Conservation (phyloP, 2,797 vertebrate species). For the Danio kyathit region DNA sequence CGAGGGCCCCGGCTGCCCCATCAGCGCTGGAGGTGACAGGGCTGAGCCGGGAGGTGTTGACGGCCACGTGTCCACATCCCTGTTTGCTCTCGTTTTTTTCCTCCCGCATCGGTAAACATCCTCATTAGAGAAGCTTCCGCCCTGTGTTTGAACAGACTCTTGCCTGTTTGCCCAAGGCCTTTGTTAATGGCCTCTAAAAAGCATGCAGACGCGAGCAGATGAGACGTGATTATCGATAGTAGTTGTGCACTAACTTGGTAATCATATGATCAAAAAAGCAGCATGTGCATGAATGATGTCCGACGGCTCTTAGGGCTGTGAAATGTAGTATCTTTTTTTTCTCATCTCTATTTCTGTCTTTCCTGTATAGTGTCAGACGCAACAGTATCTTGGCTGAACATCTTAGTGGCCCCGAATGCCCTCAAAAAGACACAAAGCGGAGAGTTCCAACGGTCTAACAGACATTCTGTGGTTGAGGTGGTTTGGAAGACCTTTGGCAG, state of each 20-base stretch:
- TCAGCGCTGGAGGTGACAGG: constrained; percentile 53
- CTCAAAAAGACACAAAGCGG: not conserved
- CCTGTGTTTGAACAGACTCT: constrained; percentile 82
- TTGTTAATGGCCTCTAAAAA: constrained; percentile 58
- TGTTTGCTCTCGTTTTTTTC: constrained; percentile 53
- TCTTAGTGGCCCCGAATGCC: constrained; percentile 14
- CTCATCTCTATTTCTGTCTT: constrained; percentile 43
- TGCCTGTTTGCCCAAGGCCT: constrained; percentile 59
- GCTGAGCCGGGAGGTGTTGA: constrained; percentile 39
- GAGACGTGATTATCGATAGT: constrained; percentile 6
- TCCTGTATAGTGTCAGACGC: constrained; percentile 29
- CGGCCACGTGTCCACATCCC: constrained; percentile 48
- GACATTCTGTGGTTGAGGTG: constrained; percentile 32
- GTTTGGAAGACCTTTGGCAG: constrained; percentile 4
- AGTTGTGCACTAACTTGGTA: constrained; percentile 1
- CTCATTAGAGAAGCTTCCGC: constrained; percentile 83
- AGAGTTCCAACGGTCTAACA: not conserved
- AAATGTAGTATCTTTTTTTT: constrained; percentile 2
- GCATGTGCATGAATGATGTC: not conserved
- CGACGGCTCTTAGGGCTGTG: constrained; percentile 3
- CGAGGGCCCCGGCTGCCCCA: constrained; percentile 52
- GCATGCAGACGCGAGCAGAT: constrained; percentile 19
- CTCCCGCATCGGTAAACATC: constrained; percentile 75
- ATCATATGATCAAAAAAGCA: constrained; percentile 11
- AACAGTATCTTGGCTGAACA: not conserved